These are phyloP conservation scores for Herpetotheres cachinnans DNA, from an alignment of 2,113 vertebrate species.

Conservation along the genomic window DNA sequence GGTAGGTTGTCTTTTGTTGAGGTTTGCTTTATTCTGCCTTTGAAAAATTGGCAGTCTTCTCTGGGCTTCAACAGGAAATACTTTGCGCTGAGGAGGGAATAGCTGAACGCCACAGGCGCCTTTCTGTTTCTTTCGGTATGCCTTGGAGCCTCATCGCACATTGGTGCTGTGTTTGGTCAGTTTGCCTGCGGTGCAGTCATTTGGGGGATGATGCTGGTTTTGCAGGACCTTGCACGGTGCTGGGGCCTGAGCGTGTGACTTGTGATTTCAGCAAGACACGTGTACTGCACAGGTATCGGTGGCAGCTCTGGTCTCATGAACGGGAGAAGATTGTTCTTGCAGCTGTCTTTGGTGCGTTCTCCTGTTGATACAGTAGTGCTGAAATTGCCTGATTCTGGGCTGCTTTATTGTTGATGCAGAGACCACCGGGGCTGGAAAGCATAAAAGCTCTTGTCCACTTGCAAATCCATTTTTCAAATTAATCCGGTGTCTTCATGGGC, in stretches of 20 bases:
- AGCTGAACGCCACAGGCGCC: accelerated
- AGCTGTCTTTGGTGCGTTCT: neutral
- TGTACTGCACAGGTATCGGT: accelerated
- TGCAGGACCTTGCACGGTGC: neutral
- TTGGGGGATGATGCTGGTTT: neutral
- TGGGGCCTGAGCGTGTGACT: neutral
- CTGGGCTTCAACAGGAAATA: neutral
- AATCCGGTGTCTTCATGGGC: neutral
- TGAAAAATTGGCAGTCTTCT: neutral
- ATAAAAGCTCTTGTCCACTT: neutral
- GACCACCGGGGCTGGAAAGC: neutral
- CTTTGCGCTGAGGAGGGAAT: neutral
- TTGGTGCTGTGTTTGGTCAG: accelerated
- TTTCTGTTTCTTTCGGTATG: neutral
- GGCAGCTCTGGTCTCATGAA: neutral
- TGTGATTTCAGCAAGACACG: neutral
- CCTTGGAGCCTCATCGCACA: accelerated
- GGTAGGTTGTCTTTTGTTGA: neutral
- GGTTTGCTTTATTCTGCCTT: neutral
- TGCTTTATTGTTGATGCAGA: neutral
- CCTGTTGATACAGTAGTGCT: neutral
- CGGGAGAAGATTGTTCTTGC: neutral
- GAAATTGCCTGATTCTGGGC: neutral
- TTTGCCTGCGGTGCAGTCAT: neutral
- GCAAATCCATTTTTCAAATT: accelerated